Conservation (phyloP, 2,113 vertebrate species). For the Procavia capensis region DNA sequence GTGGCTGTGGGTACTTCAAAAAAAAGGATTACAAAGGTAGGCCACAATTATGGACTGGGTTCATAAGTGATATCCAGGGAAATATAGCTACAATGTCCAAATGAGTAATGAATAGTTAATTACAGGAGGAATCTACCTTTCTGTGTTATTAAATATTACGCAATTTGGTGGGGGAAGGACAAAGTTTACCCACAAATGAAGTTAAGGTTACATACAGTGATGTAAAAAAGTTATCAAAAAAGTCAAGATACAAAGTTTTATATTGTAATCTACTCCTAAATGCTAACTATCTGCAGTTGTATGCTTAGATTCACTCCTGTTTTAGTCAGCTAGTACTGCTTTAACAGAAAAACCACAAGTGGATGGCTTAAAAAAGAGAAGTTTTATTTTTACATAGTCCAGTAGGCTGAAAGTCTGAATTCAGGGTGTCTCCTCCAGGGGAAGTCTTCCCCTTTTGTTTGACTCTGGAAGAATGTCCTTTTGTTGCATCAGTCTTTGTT, state of each 20-base stretch:
- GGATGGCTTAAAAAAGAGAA: too few relatives aligned
- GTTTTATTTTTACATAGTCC: too few relatives aligned
- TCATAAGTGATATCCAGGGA: not conserved
- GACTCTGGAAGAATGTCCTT: too few relatives aligned
- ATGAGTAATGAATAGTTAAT: not conserved
- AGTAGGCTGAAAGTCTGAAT: too few relatives aligned
- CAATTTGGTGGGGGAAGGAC: not conserved
- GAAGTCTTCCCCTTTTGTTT: too few relatives aligned
- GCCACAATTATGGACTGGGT: not conserved
- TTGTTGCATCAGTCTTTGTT: too few relatives aligned
- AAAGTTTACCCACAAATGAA: not conserved
- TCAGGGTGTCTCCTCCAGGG: too few relatives aligned
- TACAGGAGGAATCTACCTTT: not conserved
- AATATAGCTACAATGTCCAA: not conserved
- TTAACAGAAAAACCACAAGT: too few relatives aligned
- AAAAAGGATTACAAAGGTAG: not conserved
- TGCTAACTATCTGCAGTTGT: slow-evolving; percentile 6
- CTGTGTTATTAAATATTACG: not conserved
- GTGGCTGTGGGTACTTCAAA: not conserved
- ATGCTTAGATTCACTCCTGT: not conserved
- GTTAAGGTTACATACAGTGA: not conserved
- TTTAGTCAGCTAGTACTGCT: too few relatives aligned
- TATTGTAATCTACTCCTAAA: slow-evolving; percentile 10
- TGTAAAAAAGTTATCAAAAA: slow-evolving; percentile 13
- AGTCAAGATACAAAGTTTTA: not conserved